A percentile compares a stretch with the other conserved stretches of the same genome.
phyloP scores from a whole-genome alignment of 2,888 invertebrate species.

The Cinara cedri region DNA sequence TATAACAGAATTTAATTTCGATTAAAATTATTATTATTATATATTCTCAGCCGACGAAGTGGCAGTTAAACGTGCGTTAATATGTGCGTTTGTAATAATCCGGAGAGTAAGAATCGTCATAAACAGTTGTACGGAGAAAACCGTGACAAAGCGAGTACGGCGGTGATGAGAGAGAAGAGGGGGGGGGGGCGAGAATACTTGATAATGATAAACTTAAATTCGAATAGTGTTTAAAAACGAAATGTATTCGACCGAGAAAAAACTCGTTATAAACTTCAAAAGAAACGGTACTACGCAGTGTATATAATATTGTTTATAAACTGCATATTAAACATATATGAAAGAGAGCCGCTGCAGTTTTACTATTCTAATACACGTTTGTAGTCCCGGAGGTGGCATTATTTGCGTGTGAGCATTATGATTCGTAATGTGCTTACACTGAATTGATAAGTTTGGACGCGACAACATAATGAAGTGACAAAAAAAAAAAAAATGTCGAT shows the following conservation, averaged over 20 bases:
- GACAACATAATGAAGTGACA: no score
- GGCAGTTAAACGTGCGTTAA: neutral
- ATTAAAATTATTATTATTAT: neutral
- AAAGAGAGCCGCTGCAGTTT: no score
- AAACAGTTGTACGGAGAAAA: neutral
- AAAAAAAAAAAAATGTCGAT: no score
- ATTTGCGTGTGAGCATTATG: no score
- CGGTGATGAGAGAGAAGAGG: no score
- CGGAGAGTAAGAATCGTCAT: neutral
- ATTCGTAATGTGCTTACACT: no score
- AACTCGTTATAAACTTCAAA: constrained; percentile 34
- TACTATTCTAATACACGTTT: neutral
- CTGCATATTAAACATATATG: neutral
- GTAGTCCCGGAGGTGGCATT: neutral
- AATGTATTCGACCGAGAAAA: constrained; percentile 31
- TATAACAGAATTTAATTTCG: constrained; percentile 19
- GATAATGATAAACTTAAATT: constrained; percentile 20
- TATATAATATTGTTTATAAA: constrained; percentile 18
- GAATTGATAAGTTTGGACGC: no score
- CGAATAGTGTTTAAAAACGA: constrained; percentile 18
- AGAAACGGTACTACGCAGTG: neutral
- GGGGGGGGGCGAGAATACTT: no score
- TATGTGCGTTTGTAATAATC: neutral
- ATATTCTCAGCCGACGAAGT: no score
- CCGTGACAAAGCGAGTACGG: neutral